A percentile compares a stretch with the other conserved stretches of the same genome.
Conservation (phyloP, 2,797 vertebrate genomes). For the Acanthurus leucopareius region DNA sequence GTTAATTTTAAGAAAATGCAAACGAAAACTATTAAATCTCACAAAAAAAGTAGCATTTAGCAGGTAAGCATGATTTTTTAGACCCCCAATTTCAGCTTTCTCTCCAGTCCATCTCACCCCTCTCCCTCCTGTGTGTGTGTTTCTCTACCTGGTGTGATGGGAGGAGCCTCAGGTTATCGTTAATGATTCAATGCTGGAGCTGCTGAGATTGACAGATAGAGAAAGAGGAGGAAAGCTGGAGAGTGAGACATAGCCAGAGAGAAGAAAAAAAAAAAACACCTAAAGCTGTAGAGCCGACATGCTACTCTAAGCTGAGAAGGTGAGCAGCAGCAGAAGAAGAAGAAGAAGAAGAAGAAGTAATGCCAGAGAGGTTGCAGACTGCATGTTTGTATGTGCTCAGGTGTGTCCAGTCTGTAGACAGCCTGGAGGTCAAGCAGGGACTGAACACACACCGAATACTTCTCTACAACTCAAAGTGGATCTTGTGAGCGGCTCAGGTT, state of each 20-base stretch:
- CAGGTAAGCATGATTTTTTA: constrained; percentile 7
- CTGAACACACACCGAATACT: neutral
- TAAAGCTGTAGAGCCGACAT: constrained; percentile 38
- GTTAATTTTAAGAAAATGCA: neutral
- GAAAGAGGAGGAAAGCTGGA: constrained; percentile 55
- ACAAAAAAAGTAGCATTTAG: neutral
- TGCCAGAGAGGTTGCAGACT: constrained; percentile 41
- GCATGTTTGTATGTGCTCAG: constrained; percentile 47
- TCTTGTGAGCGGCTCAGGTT: constrained; percentile 4
- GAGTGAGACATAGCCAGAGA: constrained; percentile 37
- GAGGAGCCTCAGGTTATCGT: constrained; percentile 77
- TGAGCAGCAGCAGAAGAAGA: constrained; percentile 18
- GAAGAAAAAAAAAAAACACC: constrained; percentile 36
- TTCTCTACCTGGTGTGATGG: constrained; percentile 77
- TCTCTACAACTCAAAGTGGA: constrained; percentile 35
- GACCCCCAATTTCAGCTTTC: constrained; percentile 18
- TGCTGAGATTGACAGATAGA: constrained; percentile 77
- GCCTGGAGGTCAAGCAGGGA: constrained; percentile 37
- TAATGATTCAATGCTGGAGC: constrained; percentile 81
- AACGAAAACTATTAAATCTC: constrained; percentile 6
- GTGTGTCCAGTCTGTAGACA: constrained; percentile 49
- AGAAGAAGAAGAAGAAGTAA: constrained; percentile 35
- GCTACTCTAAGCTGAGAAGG: constrained; percentile 53
- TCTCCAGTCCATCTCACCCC: constrained; percentile 12
- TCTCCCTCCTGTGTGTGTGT: constrained; percentile 32